A percentile compares a stretch with the other conserved stretches of the same genome.
Conservation (phyloP, 2,888 invertebrate species). For the Anodontia alba region DNA sequence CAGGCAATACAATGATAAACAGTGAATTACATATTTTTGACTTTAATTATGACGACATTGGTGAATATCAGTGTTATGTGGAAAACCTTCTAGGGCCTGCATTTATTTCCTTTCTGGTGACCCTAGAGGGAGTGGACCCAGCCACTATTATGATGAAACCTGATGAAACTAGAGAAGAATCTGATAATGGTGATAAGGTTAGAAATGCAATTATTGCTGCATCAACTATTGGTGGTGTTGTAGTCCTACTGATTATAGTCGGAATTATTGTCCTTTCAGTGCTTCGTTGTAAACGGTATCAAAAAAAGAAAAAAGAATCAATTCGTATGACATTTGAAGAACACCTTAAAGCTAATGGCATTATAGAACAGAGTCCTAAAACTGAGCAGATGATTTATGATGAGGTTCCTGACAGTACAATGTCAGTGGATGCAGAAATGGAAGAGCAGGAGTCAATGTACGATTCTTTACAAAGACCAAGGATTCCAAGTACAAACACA, state of each 20-base stretch:
- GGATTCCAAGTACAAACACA: constrained; percentile 60
- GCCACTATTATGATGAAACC: constrained; percentile 39
- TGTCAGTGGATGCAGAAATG: constrained; percentile 49
- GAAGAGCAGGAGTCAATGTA: constrained; percentile 55
- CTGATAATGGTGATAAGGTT: constrained; percentile 47
- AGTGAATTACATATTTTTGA: constrained; percentile 69
- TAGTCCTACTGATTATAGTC: constrained; percentile 67
- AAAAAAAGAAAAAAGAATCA: constrained; percentile 68
- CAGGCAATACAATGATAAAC: constrained; percentile 53
- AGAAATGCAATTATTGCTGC: constrained; percentile 72
- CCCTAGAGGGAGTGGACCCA: constrained; percentile 69
- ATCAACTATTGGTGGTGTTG: constrained; percentile 73
- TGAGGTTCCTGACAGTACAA: constrained; percentile 49
- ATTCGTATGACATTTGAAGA: constrained; percentile 76
- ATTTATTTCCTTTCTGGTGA: constrained; percentile 67
- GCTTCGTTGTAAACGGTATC: constrained; percentile 64
- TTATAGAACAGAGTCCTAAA: constrained; percentile 62
- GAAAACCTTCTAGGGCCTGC: constrained; percentile 72
- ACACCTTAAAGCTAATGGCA: constrained; percentile 74
- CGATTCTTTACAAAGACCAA: constrained; percentile 55
- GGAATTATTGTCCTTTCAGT: constrained; percentile 66
- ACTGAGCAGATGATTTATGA: constrained; percentile 54
- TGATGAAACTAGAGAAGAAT: constrained; percentile 33
- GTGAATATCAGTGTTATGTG: constrained; percentile 73
- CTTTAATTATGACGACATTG: constrained; percentile 73